Percentiles rank a stretch among this genome's conserved stretches.
These are phyloP conservation scores for Diaphora mendica DNA, from an alignment of 2,888 invertebrate species.

Conservation along the genomic window DNA sequence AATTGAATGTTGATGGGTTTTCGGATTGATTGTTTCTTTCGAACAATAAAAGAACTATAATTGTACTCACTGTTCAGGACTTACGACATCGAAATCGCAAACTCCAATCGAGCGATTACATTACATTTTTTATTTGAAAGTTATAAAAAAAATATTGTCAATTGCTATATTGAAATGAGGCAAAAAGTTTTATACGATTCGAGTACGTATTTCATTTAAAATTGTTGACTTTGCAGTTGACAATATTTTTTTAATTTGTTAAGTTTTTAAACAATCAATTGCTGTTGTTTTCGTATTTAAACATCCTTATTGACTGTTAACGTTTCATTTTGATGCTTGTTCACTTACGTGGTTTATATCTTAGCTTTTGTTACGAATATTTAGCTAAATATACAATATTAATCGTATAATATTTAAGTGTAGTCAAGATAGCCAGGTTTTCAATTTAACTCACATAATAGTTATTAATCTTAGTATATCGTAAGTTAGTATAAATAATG, in stretches of 20 bases:
- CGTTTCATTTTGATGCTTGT: constrained; percentile 70
- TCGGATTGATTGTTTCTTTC: constrained; percentile 20
- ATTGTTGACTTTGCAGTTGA: constrained; percentile 13
- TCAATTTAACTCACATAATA: constrained; percentile 82
- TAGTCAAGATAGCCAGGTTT: constrained; percentile 87
- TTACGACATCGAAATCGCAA: constrained; percentile 55
- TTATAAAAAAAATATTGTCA: constrained; percentile 41
- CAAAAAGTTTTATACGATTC: not conserved
- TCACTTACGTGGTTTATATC: constrained; percentile 72
- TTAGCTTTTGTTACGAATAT: constrained; percentile 74
- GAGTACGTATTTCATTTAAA: constrained; percentile 5
- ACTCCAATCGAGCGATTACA: constrained; percentile 74
- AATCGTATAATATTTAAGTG: constrained; percentile 76
- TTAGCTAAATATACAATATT: constrained; percentile 84
- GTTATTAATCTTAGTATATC: constrained; percentile 69
- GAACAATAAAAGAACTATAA: constrained; percentile 32
- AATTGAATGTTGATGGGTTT: constrained; percentile 19
- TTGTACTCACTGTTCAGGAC: constrained; percentile 32
- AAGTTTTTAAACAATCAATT: constrained; percentile 80
- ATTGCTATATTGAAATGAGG: constrained; percentile 6
- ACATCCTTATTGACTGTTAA: constrained; percentile 84
- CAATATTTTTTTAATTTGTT: constrained; percentile 65
- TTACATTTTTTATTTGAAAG: constrained; percentile 82
- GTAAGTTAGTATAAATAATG: constrained; percentile 83
- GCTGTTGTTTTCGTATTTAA: constrained; percentile 81